These are phyloP conservation scores for Notothenia coriiceps DNA, from an alignment of 2,113 vertebrate species.

Conservation along the genomic window DNA sequence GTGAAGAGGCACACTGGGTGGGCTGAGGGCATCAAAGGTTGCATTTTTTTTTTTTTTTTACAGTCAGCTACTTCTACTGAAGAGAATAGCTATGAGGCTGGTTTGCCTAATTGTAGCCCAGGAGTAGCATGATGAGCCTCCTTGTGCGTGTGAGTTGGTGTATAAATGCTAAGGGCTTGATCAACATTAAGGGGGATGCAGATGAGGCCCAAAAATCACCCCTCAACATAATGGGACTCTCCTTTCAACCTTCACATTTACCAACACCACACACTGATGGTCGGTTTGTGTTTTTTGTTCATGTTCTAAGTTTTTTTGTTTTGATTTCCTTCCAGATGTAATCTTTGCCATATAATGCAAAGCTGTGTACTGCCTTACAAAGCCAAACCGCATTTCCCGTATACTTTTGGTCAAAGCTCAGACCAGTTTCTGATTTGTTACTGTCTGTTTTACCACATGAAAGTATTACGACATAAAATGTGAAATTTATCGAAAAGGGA, in stretches of 20 bases:
- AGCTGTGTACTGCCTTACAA: background rate
- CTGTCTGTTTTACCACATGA: background rate
- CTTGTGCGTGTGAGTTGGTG: constrained; percentile 6
- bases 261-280: constrained; percentile 26
- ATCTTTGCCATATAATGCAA: background rate
- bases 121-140: constrained; percentile 42
- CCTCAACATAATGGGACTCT: constrained; percentile 20
- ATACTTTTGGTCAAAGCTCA: background rate
- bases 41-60: constrained; percentile 28
- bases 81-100: constrained; percentile 59
- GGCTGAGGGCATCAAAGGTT: constrained; percentile 55
- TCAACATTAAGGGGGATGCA: constrained; percentile 19
- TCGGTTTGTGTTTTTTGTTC: constrained; percentile 6
- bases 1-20: constrained; percentile 64
- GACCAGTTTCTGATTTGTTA: background rate
- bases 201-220: background rate
- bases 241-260: constrained; percentile 24
- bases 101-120: constrained; percentile 47
- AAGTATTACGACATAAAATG: background rate
- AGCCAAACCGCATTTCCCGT: background rate
- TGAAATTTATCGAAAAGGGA: background rate
- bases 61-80: constrained; percentile 21
- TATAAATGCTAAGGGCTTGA: constrained; percentile 33
- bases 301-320: background rate
- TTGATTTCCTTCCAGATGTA: background rate